Conservation (phyloP, 2,113 vertebrate species). For the Myotis brandtii region DNA sequence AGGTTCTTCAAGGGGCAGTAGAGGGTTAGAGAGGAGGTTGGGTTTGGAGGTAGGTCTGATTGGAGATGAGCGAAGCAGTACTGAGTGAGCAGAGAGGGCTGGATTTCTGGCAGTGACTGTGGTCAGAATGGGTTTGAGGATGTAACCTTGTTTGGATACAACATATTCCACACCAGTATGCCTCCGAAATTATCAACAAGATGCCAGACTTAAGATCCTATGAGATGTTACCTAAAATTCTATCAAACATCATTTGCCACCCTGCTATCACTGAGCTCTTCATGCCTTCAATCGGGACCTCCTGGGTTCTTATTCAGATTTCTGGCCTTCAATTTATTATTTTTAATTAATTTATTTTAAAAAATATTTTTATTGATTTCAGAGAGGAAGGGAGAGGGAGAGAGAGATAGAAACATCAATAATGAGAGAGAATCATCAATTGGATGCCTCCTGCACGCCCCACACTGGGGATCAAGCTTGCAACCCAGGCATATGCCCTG, state of each 20-base stretch:
- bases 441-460: too few relatives aligned
- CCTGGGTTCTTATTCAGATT: background rate
- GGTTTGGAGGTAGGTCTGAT: background rate
- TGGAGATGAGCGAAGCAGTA: background rate
- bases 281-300: background rate
- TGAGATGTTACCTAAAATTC: background rate
- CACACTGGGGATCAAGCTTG: too few relatives aligned
- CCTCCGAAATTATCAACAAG: conserved; percentile 7
- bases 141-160: background rate
- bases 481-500: too few relatives aligned
- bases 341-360: too few relatives aligned
- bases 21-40: background rate
- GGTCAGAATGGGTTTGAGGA: background rate
- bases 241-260: background rate
- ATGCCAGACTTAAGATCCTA: conserved; percentile 1
- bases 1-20: rapidly evolving
- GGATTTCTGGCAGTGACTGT: background rate
- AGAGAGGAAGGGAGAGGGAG: too few relatives aligned
- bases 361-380: too few relatives aligned
- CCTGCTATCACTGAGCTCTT: background rate
- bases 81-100: background rate
- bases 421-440: too few relatives aligned
- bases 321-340: background rate
- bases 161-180: conserved; percentile 24
- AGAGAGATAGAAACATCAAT: too few relatives aligned